Evolutionary conservation across 2,797 vertebrate species (phyloP).

Genomic region (Takifugu ocellatus): DNA sequence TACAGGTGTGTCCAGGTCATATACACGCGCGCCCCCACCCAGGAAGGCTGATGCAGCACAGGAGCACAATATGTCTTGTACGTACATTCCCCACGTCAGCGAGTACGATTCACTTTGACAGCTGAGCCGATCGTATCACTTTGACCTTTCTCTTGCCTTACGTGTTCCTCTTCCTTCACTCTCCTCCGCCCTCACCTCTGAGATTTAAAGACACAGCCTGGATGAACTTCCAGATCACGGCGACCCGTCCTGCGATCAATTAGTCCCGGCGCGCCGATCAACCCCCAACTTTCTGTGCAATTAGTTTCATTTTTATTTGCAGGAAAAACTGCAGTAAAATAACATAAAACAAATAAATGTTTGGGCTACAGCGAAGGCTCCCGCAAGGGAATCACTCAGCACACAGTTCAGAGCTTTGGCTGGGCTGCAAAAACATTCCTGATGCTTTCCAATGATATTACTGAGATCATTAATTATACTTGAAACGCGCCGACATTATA

Average conservation of each 20-base stretch:
- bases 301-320: conserved; percentile 4
- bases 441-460: conserved; percentile 60
- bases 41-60: too few relatives aligned
- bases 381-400: conserved; percentile 39
- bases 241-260: conserved; percentile 21
- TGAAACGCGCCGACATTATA: conserved; percentile 49
- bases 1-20: too few relatives aligned
- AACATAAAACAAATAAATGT: conserved; percentile 29
- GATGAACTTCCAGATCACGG: conserved; percentile 23
- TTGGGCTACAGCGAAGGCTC: conserved; percentile 36
- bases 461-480: conserved; percentile 53
- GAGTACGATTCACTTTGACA: too few relatives aligned
- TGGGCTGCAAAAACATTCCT: conserved; percentile 54
- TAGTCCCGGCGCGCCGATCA: conserved; percentile 51
- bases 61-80: too few relatives aligned
- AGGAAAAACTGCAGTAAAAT: conserved; percentile 6
- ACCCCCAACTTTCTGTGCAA: conserved; percentile 32
- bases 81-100: too few relatives aligned
- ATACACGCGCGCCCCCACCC: too few relatives aligned
- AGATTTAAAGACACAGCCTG: conserved; percentile 51
- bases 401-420: conserved; percentile 53
- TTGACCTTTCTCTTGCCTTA: too few relatives aligned
- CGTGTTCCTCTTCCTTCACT: conserved; percentile 20
- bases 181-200: conserved; percentile 37
- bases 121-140: too few relatives aligned